Percentiles rank a stretch among this genome's conserved stretches.
Evolutionary conservation across 2,113 vertebrate genomes (phyloP).

Genomic region (Macrotis lagotis): DNA sequence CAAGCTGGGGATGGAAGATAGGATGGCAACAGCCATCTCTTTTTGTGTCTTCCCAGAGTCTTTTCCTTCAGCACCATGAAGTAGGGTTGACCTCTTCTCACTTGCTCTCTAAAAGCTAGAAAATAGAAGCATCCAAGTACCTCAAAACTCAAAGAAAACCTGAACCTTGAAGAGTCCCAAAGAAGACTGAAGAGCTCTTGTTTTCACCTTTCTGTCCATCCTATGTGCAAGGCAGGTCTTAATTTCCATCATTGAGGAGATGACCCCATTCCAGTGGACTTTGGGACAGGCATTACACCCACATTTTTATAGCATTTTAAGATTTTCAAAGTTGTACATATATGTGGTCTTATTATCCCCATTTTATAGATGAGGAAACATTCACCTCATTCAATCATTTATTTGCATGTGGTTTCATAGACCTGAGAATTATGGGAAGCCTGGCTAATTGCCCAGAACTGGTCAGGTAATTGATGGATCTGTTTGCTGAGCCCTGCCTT

Average conservation of each 20-base stretch:
- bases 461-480: too few species aligned
- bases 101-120: not conserved
- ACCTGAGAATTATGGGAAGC: too few species aligned
- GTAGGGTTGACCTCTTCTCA: not conserved
- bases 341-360: too few species aligned
- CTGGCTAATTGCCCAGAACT: too few species aligned
- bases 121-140: not conserved
- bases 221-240: not conserved
- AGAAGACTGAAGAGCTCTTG: not conserved
- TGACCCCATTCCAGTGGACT: not conserved
- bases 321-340: too few species aligned
- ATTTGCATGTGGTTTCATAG: too few species aligned
- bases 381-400: too few species aligned
- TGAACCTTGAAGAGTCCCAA: not conserved
- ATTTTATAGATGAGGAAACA: too few species aligned
- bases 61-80: not conserved
- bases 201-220: not conserved
- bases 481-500: too few species aligned
- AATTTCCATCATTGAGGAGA: not conserved
- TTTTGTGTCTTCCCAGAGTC: not conserved
- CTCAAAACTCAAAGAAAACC: not conserved
- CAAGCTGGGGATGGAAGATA: not conserved
- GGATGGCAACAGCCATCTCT: not conserved
- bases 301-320: too few species aligned
- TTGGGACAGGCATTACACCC: too few species aligned